Base-by-base conservation (phyloP, 2,888 invertebrate genomes). In the Molanna angustata region DNA sequence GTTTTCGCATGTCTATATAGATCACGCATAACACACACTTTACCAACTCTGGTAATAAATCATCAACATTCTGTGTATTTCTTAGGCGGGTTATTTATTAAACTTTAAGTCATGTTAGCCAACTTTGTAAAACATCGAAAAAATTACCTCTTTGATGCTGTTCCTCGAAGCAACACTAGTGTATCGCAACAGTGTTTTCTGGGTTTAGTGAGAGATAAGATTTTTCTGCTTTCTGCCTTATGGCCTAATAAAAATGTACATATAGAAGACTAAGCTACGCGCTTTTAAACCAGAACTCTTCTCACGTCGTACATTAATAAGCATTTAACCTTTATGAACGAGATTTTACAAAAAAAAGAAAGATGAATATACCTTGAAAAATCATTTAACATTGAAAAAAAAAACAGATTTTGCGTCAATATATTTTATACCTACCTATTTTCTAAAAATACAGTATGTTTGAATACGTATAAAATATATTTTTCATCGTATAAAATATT, bases 51-150 rank as follows among this genome's bases (percentile, higher is more conserved):
- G 11, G 49, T 43, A 52, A 54, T 57, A 57, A 54, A 54, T 57
- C 54, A 57, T 43, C 19, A 48, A 49, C 52, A 42, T 41, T 54
- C 48, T 37, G 45, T 44, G 54, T 49, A 50, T 57, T 52, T 51
- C 43, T 27, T 21, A 33, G 49, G 51, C 57, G 47, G 44, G 51
- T 54, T 57, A 57, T 57, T 57, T 57, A 57, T 50, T 57, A 54
- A 54, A 54, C 51, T 54, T 52, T 49, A 49, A 54, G 52, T 43
- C 52, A 45, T 57, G 57, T 54, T 45, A 46, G 19, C 44, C 20
- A 57, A 57, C 54, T 54, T 52, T 52, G 50, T 47, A 46, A 46
- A 57, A 54, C 49, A 52, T 44, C 37, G 43, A 53, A 56, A 51
- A 57, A 53, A 53, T 37, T 53, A 51, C 52, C 20, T 35, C 37